Percentiles rank a stretch among this genome's conserved stretches.
These are phyloP conservation scores for Onychomys leucogaster DNA, from an alignment of 2,797 vertebrate genomes.

Conservation along the genomic window DNA sequence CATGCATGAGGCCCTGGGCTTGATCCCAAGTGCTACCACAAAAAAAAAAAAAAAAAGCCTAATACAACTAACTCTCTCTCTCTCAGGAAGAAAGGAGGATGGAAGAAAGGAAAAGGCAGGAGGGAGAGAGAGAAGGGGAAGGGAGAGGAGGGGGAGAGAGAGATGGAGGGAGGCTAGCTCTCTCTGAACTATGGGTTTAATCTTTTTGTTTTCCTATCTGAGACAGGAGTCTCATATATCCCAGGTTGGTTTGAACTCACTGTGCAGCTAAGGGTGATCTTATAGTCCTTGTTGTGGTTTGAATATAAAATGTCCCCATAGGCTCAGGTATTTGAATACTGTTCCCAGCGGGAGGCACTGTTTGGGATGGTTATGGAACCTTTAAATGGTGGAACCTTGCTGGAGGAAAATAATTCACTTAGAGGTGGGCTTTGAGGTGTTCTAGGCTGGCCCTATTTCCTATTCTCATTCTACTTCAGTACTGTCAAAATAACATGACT, in stretches of 20 bases:
- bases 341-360: background rate
- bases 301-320: background rate
- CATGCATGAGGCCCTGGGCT: background rate
- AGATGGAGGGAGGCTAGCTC: background rate
- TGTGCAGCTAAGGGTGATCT: background rate
- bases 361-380: background rate
- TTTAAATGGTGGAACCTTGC: background rate
- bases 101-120: background rate
- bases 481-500: background rate
- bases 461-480: background rate
- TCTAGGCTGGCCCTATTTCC: background rate
- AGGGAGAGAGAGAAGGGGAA: fast-evolving
- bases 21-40: background rate
- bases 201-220: background rate
- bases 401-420: background rate
- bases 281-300: background rate
- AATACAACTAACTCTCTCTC: background rate
- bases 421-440: background rate
- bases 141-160: background rate
- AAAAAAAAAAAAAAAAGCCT: background rate
- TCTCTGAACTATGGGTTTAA: background rate
- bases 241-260: background rate
- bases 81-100: background rate
- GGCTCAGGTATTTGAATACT: background rate
- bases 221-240: background rate